Evolutionary conservation across 2,888 invertebrate species (phyloP).

Genomic region (Stegana nigrithorax): DNA sequence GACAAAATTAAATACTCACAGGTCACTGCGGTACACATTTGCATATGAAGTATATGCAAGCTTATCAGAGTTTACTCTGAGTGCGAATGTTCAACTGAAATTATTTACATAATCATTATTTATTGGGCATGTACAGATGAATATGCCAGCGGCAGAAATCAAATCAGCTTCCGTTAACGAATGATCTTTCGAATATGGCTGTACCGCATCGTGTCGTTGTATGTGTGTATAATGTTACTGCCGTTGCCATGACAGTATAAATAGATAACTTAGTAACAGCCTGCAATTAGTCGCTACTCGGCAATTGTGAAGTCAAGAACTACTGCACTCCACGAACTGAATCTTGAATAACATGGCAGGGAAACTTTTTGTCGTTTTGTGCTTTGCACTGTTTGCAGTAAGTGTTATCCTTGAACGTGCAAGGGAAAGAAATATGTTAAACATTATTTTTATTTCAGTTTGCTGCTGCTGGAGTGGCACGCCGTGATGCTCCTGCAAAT

Average conservation of each 20-base stretch:
- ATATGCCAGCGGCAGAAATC: background rate
- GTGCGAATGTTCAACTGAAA: too few relatives aligned
- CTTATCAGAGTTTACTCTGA: too few relatives aligned
- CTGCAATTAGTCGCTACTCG: background rate
- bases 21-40: too few relatives aligned
- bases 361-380: conserved; percentile 9
- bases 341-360: background rate
- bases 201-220: too few relatives aligned
- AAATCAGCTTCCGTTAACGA: conserved; percentile 7
- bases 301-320: background rate
- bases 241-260: conserved; percentile 5
- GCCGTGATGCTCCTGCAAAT: conserved; percentile 19
- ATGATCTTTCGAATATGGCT: background rate
- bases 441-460: background rate
- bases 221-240: background rate
- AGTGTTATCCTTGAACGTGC: background rate
- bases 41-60: too few relatives aligned
- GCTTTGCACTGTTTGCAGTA: conserved; percentile 9
- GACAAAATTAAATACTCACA: too few relatives aligned
- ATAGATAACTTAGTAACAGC: background rate
- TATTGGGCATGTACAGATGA: too few relatives aligned
- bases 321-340: too few relatives aligned
- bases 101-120: too few relatives aligned
- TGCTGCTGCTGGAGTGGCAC: conserved; percentile 3
- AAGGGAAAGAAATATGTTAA: background rate